Evolutionary conservation across 2,797 vertebrate genomes (phyloP), one percentile per base, ranked within the genome.

Genomic region (Delichon dasypus): DNA sequence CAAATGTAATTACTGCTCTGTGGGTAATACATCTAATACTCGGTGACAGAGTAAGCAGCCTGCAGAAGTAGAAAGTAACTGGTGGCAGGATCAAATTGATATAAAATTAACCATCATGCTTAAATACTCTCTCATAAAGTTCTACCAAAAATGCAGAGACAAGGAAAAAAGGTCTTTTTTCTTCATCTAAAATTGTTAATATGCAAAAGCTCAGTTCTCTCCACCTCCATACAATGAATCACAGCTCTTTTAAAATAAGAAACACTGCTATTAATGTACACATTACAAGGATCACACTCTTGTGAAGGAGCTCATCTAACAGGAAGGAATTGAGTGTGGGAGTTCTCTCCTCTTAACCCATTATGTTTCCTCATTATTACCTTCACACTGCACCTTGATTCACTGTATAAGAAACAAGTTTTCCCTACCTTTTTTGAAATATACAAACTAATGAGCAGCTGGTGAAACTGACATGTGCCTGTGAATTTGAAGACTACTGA

Each of bases 1-100:
- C 98, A 98, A 98, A 98, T 97, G 95, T 98, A 98, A 98, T 98
- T 98, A 98, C 97, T 97, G 94, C 96, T 98, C 96, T 96, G 97
- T 96, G 97, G 96, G 97, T 97, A 98, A 97, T 97, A 97, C 97
- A 96, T 98, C 98, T 98, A 98, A 98, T 98, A 97, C 97, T 96
- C 96, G 88, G 94, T 98, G 98, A 98, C 97, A 98, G 96, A 97
- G 96, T 96, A 97, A 97, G 98, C 96, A 96, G 97, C 96, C 96
- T 96, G 77, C 66, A 95, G 94, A 97, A 94, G 96, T 94, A 97
- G 97, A 97, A 97, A 96, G 97, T 97, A 98, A 97, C 97, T 95
- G 94, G 96, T 40, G 95, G 95, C 96, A 58, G 50, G 89, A 96
- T 98, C 97, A 97, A 98, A 98, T 97, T 97, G 97, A 98, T 97